Evolutionary conservation across 2,888 invertebrate genomes (phyloP), one percentile per base, ranked within the genome.

Genomic region (Eurois occulta): DNA sequence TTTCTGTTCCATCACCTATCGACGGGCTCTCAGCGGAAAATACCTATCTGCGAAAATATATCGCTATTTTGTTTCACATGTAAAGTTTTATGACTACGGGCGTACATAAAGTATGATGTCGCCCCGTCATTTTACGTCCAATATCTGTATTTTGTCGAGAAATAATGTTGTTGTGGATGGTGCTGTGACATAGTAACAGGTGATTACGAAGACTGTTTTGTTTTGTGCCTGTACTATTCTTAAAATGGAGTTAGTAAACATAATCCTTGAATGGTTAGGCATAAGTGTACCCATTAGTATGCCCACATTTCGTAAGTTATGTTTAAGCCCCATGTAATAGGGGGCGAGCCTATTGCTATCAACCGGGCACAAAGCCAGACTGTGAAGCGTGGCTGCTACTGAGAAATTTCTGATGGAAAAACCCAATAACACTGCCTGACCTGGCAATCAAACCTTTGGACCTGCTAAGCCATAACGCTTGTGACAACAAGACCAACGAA

Each of bases 21-120:
- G 48, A 58, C 35, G 18, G 28, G 46, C 64, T 67, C 43, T 64
- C 77, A 24, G 21, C n/a, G 68, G 52, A 72, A 76, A 81, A 69
- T 65, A 77, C 58, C 18, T 43, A 32, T 58, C 46, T 60, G 48
- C 46, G 84, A 85, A 88, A 88, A 88, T 89, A 86, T 85, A 89
- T 86, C 67, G 80, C 84, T 87, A 88, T 90, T 90, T 90, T 89
- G 88, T 89, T 89, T 87, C 81, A 86, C 86, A 86, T 89, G 88
- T 88, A 87, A 86, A 88, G 86, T 89, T 91, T 91, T 90, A 90
- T 82, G 87, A 84, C 86, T 86, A 83, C 77, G 81, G 77, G 77
- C 78, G 76, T 75, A 76, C 77, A 84, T 86, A 83, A 82, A 81
- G 81, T 81, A 84, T 73, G 75, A 77, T 71, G 65, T 75, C 70